Percentiles rank a stretch among this genome's conserved stretches.
These are phyloP conservation scores for Planococcus citri DNA, from an alignment of 1,140 invertebrate genomes.

Conservation along the genomic window DNA sequence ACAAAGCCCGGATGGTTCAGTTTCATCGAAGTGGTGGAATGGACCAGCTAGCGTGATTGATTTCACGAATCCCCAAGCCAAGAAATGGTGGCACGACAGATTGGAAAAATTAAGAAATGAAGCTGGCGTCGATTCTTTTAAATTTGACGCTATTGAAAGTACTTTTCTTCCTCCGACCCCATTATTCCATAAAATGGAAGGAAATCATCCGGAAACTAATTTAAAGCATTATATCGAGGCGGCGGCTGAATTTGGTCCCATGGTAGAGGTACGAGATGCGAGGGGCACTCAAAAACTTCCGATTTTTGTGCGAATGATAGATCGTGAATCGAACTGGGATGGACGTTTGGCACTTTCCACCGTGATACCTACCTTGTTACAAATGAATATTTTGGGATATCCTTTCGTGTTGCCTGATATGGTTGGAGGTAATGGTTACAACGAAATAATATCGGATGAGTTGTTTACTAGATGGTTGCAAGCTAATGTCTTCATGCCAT, in stretches of 20 bases:
- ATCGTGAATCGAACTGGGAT: conserved; percentile 68
- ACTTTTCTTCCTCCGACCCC: conserved; percentile 34
- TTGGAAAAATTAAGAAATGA: conserved; percentile 44
- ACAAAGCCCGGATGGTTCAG: conserved; percentile 40
- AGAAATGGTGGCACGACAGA: conserved; percentile 56
- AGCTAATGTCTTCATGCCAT: conserved; percentile 71
- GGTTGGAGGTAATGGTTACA: conserved; percentile 79
- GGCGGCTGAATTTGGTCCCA: conserved; percentile 23
- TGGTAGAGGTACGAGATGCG: conserved; percentile 34
- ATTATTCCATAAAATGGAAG: conserved; percentile 11
- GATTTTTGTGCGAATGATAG: conserved; percentile 76
- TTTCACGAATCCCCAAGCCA: conserved; percentile 60
- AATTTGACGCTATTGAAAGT: conserved; percentile 68
- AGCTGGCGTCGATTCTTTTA: conserved; percentile 70
- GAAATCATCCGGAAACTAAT: conserved; percentile 25
- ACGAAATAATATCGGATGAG: conserved; percentile 48
- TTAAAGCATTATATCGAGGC: conserved; percentile 26
- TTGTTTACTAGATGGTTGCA: conserved; percentile 82
- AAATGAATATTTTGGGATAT: conserved; percentile 74
- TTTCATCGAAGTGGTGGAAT: conserved; percentile 70
- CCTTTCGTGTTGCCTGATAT: conserved; percentile 77
- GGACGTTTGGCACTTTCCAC: conserved; percentile 63
- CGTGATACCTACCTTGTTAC: conserved; percentile 63
- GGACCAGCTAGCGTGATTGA: conserved; percentile 55
- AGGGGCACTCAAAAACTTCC: conserved; percentile 56